Evolutionary conservation across 2,113 vertebrate genomes (phyloP).

Genomic region (Acrocephalus kingi): DNA sequence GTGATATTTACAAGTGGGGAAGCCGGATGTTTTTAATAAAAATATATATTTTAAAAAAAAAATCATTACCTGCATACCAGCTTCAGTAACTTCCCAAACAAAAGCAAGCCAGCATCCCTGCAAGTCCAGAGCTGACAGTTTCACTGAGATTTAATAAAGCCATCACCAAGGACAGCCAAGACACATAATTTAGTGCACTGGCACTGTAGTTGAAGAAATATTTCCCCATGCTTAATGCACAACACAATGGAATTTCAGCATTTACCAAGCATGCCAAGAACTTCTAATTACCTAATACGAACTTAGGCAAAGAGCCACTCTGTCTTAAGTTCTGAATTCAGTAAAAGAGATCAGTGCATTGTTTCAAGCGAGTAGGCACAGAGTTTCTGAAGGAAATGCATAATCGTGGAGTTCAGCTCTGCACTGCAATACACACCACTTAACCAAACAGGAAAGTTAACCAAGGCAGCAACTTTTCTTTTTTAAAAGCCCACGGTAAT

Average conservation of each 20-base stretch:
- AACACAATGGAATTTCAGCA: constrained; percentile 48
- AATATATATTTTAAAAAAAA: too few relatives aligned
- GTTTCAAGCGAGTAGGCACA: background rate
- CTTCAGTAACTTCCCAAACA: background rate
- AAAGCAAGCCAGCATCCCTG: background rate
- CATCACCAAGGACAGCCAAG: constrained; percentile 8
- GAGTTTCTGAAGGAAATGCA: constrained; percentile 28
- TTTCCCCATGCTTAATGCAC: constrained; percentile 17
- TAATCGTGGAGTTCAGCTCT: background rate
- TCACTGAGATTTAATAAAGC: background rate
- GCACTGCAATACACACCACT: background rate
- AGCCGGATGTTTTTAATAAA: background rate
- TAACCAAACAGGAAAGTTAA: background rate
- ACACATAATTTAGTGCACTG: background rate
- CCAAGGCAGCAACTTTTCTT: background rate
- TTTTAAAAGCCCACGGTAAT: background rate
- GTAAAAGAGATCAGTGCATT: constrained; percentile 10
- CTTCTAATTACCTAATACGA: constrained; percentile 54
- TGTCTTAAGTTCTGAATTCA: constrained; percentile 35
- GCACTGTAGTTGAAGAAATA: constrained; percentile 17
- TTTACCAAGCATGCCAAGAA: constrained; percentile 39
- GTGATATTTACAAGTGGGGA: background rate
- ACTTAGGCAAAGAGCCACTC: constrained; percentile 49
- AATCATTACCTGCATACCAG: background rate
- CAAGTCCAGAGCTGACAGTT: background rate